Evolutionary conservation across 30 jellyfish, hydroid and myxozoan genomes (phyloP).

Genomic region (Nemopilema nomurai): DNA sequence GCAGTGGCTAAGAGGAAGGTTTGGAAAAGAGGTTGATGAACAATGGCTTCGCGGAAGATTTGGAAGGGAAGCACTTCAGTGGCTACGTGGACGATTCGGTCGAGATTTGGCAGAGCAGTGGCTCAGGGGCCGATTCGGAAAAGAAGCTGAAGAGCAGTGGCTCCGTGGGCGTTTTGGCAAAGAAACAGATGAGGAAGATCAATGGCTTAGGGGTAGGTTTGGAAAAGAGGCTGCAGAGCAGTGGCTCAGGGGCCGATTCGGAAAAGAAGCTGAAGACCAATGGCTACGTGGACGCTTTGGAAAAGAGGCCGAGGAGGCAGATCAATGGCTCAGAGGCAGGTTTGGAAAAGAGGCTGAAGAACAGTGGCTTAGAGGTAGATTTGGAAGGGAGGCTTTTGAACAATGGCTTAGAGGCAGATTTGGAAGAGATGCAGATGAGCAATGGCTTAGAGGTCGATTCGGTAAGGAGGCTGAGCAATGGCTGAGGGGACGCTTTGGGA

Average conservation of each 20-base stretch:
- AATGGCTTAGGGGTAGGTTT: no score
- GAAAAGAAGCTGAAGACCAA: conserved; percentile 40
- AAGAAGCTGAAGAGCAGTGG: conserved; percentile 75
- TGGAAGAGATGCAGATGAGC: conserved; percentile 78
- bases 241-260: conserved; percentile 67
- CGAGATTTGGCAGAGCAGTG: conserved; percentile 75
- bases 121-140: conserved; percentile 76
- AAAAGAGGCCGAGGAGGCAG: conserved; percentile 18
- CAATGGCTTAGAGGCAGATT: conserved; percentile 91
- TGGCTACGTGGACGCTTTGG: conserved; percentile 60
- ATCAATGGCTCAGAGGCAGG: conserved; percentile 75
- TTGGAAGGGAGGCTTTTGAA: conserved; percentile 69
- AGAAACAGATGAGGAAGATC: conserved; percentile 65
- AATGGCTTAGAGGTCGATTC: conserved; percentile 85
- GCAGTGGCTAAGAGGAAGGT: conserved; percentile 84
- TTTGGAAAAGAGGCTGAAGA: conserved; percentile 56
- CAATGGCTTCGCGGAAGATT: conserved; percentile 51
- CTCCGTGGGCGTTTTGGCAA: conserved; percentile 83
- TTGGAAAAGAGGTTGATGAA: conserved; percentile 56
- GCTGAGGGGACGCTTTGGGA: conserved; percentile 78
- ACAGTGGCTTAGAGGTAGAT: conserved; percentile 82
- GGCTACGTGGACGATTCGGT: conserved; percentile 86
- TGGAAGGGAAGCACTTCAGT: conserved; percentile 74
- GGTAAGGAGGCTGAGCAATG: conserved; percentile 82
- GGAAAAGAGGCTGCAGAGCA: conserved; percentile 76